Evolutionary conservation across 2,797 vertebrate species (phyloP), one percentile per base, ranked within the genome.

Genomic region (Danio jaintianensis): DNA sequence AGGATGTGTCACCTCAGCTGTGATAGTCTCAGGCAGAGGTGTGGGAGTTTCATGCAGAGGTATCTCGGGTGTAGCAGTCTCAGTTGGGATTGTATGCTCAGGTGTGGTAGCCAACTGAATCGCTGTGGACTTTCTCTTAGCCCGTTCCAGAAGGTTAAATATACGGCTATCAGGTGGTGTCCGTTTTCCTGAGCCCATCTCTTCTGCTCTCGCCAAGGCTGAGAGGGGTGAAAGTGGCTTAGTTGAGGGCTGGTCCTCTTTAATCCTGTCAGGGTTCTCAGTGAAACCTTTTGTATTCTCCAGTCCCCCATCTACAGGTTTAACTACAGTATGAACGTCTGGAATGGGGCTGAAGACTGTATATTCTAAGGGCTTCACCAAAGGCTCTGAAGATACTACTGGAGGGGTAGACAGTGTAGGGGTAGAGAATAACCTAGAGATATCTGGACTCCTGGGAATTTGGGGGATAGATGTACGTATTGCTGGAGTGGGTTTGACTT

Each of bases 131-230:
- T 92, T 94, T 66, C 3, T 91, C 68, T 89, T 90, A 0, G 91
- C 90, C 64, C 91, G 94, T 83, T 94, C 90, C 77, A 94, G 84
- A 75, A 93, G 90, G 0, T 63, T 87, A 8, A 93, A 71, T 64
- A 94, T 83, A 81, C 92, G 91, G 38, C 68, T 87, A 82, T 94
- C 94, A 55, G 69, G 82, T 0, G 84, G 16, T 7, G 56, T 82
- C 82, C 3, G 89, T 58, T 86, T 94, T 22, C 62, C 86, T 0
- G 87, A 80, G 68, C 4, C 78, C 88, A 85, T 88, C 81, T 92
- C 92, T 78, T 87, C 91, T 0, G 91, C 92, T 68, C 91, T 90
- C 47, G 85, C 90, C 78, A 94, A 83, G 66, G 56, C 82, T 0
- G 88, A 90, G 18, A 93, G 79, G 0, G 88, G 79, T 1, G 91